Conservation (phyloP, 2,113 vertebrate genomes). For the Phycodurus eques region DNA sequence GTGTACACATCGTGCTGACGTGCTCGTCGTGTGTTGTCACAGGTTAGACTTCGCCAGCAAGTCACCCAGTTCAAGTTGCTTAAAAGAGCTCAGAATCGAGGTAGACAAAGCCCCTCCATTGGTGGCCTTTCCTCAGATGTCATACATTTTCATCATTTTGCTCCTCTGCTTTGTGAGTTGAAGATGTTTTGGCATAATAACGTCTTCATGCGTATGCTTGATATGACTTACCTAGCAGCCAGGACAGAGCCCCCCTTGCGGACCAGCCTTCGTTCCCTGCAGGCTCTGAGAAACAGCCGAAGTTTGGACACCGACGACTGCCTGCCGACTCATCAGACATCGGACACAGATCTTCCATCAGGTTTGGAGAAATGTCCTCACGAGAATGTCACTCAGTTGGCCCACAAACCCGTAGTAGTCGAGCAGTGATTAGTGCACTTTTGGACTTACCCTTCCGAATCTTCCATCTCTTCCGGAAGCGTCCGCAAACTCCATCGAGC, state of each 20-base stretch:
- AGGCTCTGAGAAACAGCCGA: constrained; percentile 61
- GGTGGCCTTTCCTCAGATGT: neutral
- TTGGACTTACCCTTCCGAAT: neutral
- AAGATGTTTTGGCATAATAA: neutral
- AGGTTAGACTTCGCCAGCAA: constrained; percentile 62
- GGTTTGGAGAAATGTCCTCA: constrained; percentile 28
- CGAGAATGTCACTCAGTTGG: too few species aligned
- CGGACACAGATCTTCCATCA: constrained; percentile 5
- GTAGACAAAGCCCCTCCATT: constrained; percentile 37
- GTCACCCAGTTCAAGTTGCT: constrained; percentile 74
- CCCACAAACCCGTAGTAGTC: too few species aligned
- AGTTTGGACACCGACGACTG: constrained; percentile 39
- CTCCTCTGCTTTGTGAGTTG: neutral
- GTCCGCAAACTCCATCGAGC: neutral
- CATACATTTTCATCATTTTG: neutral
- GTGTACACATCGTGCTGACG: neutral
- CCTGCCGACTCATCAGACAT: constrained; percentile 18
- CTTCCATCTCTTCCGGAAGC: constrained; percentile 13
- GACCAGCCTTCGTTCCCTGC: constrained; percentile 68
- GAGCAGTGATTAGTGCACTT: too few species aligned
- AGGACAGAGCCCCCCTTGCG: constrained; percentile 32
- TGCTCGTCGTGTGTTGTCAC: constrained; percentile 22
- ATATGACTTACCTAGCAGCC: constrained; percentile 2
- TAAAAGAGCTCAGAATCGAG: constrained; percentile 74
- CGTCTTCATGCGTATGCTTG: neutral